A percentile compares a stretch with the other conserved stretches of the same genome.
phyloP scores from a whole-genome alignment of 2,797 vertebrate genomes.

The Poecilia gillii region DNA sequence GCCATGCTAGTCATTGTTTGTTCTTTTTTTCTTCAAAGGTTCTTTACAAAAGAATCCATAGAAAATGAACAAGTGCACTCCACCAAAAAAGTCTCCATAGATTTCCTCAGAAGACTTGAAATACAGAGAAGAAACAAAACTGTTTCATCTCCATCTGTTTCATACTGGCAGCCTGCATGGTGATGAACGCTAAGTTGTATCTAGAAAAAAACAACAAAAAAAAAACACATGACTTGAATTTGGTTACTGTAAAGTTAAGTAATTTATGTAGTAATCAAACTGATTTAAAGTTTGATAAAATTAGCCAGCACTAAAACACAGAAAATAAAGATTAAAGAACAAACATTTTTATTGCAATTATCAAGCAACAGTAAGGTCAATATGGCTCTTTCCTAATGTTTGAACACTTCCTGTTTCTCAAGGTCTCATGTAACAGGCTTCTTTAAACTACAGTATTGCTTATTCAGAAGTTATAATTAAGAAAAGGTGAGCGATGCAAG shows the following conservation, averaged over 20 bases:
- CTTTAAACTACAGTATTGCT: not conserved
- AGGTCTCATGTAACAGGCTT: not conserved
- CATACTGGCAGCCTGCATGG: slow-evolving; percentile 40
- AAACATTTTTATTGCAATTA: not conserved
- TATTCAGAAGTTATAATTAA: not conserved
- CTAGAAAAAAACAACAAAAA: not conserved
- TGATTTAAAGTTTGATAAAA: slow-evolving; percentile 6
- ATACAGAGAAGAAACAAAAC: slow-evolving; percentile 52
- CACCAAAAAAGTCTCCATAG: slow-evolving; percentile 49
- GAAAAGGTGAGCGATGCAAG: not conserved
- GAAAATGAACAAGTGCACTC: slow-evolving; percentile 55
- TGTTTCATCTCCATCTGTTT: slow-evolving; percentile 49
- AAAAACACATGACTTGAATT: not conserved
- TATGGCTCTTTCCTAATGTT: not conserved
- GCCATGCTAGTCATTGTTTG: slow-evolving; percentile 41
- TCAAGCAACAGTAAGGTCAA: not conserved
- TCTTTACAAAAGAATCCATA: slow-evolving; percentile 27
- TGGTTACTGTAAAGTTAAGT: slow-evolving; percentile 19
- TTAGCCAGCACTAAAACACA: not conserved
- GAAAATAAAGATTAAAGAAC: not conserved
- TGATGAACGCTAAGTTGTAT: slow-evolving; percentile 21
- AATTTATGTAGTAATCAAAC: slow-evolving; percentile 12
- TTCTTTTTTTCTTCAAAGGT: slow-evolving; percentile 40
- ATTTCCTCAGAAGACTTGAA: slow-evolving; percentile 50
- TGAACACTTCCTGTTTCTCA: not conserved